Evolutionary conservation across 2,113 vertebrate species (phyloP).

Genomic region (Microtus montanus): DNA sequence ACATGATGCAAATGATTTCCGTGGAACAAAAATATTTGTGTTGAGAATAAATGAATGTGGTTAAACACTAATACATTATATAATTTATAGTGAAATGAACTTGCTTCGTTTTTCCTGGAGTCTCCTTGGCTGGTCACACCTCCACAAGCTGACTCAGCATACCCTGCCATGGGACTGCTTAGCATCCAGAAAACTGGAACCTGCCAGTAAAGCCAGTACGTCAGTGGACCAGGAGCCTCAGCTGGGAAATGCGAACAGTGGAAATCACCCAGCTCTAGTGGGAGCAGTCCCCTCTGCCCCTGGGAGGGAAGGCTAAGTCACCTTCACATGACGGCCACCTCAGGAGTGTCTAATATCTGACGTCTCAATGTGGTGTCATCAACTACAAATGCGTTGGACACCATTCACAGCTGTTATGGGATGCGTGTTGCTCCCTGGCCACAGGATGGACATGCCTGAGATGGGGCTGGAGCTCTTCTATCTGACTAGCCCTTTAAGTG

Average conservation of each 20-base stretch:
- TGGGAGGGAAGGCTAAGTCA: neutral
- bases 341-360: neutral
- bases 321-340: no score
- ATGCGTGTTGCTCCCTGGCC: neutral
- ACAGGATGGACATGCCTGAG: no score
- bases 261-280: neutral
- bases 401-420: neutral
- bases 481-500: rapidly evolving
- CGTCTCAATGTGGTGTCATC: rapidly evolving
- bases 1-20: no score
- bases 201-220: rapidly evolving
- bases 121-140: neutral
- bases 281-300: rapidly evolving
- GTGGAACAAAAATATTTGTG: neutral
- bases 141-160: neutral
- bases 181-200: neutral
- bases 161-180: no score
- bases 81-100: neutral
- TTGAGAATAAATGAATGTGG: neutral
- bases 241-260: neutral
- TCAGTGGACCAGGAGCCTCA: neutral
- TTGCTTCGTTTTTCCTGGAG: neutral
- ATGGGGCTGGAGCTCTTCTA: neutral
- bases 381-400: rapidly evolving
- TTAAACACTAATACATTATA: neutral